Evolutionary conservation across 2,888 invertebrate species (phyloP).

Genomic region (Chirona hameri): DNA sequence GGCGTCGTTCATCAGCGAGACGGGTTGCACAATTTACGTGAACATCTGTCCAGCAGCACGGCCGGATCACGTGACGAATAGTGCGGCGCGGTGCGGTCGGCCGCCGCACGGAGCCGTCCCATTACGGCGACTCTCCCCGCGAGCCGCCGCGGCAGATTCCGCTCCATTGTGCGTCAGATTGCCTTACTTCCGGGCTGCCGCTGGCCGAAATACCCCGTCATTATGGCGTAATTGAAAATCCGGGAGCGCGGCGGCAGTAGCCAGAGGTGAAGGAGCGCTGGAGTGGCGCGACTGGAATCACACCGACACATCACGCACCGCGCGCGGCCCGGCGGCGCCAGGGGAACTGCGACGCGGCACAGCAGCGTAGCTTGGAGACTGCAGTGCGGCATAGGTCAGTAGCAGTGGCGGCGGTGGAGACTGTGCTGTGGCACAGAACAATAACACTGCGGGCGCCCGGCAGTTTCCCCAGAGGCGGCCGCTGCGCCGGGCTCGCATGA

Average conservation of each 20-base stretch:
- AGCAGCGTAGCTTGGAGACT: neutral
- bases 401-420: neutral
- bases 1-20: neutral
- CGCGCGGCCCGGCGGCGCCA: no score
- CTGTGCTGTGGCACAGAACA: neutral
- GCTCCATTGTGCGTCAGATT: neutral
- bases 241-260: neutral
- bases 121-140: no score
- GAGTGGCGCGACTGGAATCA: neutral
- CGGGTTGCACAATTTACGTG: neutral
- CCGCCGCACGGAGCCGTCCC: no score
- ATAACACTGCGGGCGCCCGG: neutral
- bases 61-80: neutral
- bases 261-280: neutral
- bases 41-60: neutral
- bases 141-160: neutral
- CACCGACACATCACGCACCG: no score
- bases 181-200: neutral
- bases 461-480: neutral
- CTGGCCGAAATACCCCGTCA: neutral
- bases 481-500: neutral
- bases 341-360: no score
- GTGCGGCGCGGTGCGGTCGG: neutral
- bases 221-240: conserved; percentile 10
- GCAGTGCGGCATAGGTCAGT: neutral